Evolutionary conservation across 2,888 invertebrate genomes (phyloP).

Genomic region (Pyrrhosoma nymphula): DNA sequence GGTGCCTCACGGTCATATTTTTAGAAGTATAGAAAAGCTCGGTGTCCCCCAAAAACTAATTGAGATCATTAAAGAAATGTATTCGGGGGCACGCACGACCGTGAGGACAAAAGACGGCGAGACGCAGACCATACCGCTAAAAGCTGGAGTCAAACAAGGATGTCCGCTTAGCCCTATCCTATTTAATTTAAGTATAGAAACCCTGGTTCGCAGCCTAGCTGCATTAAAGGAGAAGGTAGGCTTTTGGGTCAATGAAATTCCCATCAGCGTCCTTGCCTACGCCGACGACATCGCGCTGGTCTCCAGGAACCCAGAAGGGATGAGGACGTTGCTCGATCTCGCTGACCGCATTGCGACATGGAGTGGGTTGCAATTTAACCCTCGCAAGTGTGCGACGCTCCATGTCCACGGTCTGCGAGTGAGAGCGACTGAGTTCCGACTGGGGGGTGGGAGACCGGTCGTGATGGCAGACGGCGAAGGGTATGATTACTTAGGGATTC

Average conservation of each 20-base stretch:
- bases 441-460: not conserved
- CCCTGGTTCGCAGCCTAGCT: slow-evolving; percentile 69
- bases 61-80: not conserved
- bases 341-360: slow-evolving; percentile 63
- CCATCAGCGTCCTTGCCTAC: slow-evolving; percentile 70
- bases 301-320: slow-evolving; percentile 63
- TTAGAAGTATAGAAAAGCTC: not conserved
- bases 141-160: slow-evolving; percentile 75
- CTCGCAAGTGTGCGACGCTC: slow-evolving; percentile 55
- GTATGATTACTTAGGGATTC: slow-evolving; percentile 75
- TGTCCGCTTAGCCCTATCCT: slow-evolving; percentile 75
- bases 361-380: slow-evolving; percentile 74
- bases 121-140: not conserved
- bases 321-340: slow-evolving; percentile 69
- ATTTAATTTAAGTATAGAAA: slow-evolving; percentile 75
- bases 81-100: not conserved
- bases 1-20: too few species aligned
- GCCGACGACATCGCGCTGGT: slow-evolving; percentile 73
- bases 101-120: not conserved
- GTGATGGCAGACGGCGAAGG: slow-evolving; percentile 59
- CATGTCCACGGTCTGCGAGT: slow-evolving; percentile 68
- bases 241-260: slow-evolving; percentile 66
- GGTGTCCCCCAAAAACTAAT: not conserved
- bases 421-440: not conserved
- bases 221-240: not conserved